phyloP scores from a whole-genome alignment of 2,888 invertebrate species.

The Limnephilus auricula region DNA sequence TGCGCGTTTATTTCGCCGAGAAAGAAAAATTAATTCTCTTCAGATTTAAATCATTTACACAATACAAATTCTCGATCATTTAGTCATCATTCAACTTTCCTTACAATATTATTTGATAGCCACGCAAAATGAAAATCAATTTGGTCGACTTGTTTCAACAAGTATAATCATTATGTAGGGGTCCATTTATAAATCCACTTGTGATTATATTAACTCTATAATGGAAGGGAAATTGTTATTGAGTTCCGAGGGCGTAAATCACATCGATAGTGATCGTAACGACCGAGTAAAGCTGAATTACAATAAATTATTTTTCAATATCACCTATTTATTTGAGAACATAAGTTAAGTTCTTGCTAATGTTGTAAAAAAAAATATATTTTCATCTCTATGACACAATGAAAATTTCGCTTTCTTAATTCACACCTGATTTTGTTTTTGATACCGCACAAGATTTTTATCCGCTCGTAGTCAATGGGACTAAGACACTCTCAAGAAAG shows the following conservation, averaged over 20 bases:
- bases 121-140: constrained; percentile 61
- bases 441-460: too few relatives aligned
- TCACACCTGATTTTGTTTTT: too few relatives aligned
- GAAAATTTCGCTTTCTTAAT: background rate
- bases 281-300: background rate
- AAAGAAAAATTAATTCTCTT: background rate
- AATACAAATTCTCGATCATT: background rate
- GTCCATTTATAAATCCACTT: constrained; percentile 56
- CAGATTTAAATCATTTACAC: background rate
- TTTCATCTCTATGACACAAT: background rate
- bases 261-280: background rate
- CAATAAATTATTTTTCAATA: background rate
- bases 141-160: constrained; percentile 51
- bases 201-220: constrained; percentile 34
- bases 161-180: constrained; percentile 52
- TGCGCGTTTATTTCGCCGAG: too few relatives aligned
- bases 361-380: too few relatives aligned
- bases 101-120: constrained; percentile 20
- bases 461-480: too few relatives aligned
- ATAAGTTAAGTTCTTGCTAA: too few relatives aligned
- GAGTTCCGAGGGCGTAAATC: background rate
- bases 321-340: background rate
- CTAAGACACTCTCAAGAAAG: too few relatives aligned
- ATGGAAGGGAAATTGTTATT: constrained; percentile 20
- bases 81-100: background rate